Evolutionary conservation across 2,113 vertebrate species (phyloP).

Genomic region (Myotis davidii): DNA sequence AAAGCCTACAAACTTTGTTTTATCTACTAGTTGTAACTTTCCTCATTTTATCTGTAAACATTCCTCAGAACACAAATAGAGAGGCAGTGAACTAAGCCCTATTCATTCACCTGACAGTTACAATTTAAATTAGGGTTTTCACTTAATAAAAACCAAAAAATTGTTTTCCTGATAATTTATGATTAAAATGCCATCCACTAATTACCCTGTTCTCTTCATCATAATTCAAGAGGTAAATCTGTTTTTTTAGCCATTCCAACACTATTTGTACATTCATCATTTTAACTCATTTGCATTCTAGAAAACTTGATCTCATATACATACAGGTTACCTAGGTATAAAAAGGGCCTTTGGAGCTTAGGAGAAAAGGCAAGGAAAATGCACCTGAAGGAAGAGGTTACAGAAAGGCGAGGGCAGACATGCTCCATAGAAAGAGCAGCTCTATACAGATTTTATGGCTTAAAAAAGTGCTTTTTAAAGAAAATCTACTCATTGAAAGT

Average conservation of each 20-base stretch:
- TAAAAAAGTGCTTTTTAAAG: slow-evolving; percentile 16
- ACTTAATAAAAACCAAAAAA: slow-evolving; percentile 19
- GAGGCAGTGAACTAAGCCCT: background rate
- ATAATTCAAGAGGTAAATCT: slow-evolving; percentile 19
- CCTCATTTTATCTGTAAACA: background rate
- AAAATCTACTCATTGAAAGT: background rate
- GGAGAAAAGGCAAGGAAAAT: background rate
- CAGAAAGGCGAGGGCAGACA: background rate
- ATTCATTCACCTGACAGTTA: background rate
- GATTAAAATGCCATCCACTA: slow-evolving; percentile 39
- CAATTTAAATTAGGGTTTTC: background rate
- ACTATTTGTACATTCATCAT: background rate
- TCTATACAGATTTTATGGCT: background rate
- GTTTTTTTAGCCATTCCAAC: background rate
- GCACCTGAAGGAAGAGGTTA: background rate
- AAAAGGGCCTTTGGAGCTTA: background rate
- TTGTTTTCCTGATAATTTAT: background rate
- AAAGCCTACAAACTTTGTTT: background rate
- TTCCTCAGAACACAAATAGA: background rate
- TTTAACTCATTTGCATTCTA: background rate
- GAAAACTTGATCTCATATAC: background rate
- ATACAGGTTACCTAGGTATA: background rate
- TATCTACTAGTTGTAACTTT: background rate
- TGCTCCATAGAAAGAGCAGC: background rate
- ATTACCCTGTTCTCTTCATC: background rate